Evolutionary conservation across 2,888 invertebrate species (phyloP).

Genomic region (Ypsolopha sequella): DNA sequence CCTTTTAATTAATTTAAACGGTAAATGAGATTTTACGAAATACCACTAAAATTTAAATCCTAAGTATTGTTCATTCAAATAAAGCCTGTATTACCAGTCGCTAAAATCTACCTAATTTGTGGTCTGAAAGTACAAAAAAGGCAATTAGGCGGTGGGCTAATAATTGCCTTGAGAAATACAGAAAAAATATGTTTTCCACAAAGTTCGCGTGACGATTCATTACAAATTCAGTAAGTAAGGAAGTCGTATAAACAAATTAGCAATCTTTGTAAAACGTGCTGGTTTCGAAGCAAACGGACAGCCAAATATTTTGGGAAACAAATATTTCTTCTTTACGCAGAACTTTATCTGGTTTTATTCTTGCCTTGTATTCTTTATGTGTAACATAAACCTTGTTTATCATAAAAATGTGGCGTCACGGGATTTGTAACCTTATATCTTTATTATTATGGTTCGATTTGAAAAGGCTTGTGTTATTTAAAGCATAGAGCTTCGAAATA

Average conservation of each 20-base stretch:
- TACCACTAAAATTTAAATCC: too few relatives aligned
- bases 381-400: conserved; percentile 27
- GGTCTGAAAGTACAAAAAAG: too few relatives aligned
- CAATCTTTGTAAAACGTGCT: conserved; percentile 28
- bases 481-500: neutral
- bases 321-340: too few relatives aligned
- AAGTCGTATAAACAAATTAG: conserved; percentile 35
- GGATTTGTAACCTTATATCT: neutral
- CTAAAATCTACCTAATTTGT: too few relatives aligned
- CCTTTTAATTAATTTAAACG: too few relatives aligned
- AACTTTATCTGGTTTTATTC: conserved; percentile 16
- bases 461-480: neutral
- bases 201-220: conserved; percentile 8
- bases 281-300: too few relatives aligned
- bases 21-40: too few relatives aligned
- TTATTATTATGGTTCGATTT: neutral
- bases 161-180: too few relatives aligned
- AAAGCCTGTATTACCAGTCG: too few relatives aligned
- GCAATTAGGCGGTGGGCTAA: too few relatives aligned
- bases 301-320: too few relatives aligned
- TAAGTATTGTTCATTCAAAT: too few relatives aligned
- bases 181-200: neutral
- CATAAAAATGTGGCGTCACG: conserved; percentile 26
- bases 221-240: neutral
- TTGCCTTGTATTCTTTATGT: conserved; percentile 22